Evolutionary conservation across 2,888 invertebrate genomes (phyloP), one percentile per base, ranked within the genome.

Genomic region (Dolomedes plantarius): DNA sequence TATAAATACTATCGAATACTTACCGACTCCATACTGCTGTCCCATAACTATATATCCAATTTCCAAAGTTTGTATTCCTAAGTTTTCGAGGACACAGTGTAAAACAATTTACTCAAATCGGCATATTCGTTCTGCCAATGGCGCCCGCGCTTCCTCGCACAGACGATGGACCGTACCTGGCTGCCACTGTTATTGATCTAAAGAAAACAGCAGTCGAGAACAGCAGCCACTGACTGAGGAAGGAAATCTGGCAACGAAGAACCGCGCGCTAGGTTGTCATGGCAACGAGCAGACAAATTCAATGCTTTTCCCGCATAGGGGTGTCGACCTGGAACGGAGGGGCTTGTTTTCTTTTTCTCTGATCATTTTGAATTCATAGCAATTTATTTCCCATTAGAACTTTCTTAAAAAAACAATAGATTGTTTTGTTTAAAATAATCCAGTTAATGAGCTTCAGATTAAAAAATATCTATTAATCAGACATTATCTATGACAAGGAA

Each of bases 221-320:
- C 67, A 67, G 46, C 83, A 73, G 77, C 67, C 77, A 83, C 83
- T 36, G 73, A 83, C 83, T 83, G 82, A 75, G 31, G 68, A 68
- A 36, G 31, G 28, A 69, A 41, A 82, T 82, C 82, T 83, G 77
- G 83, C 77, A 83, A 77, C 67, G 77, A 56, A 68, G 76, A 50
- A 83, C 29, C 9, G 77, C 83, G 83, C 83, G 77, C 83, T 72
- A 7, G 23, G 83, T 83, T 83, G 73, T 67, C 83, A 83, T 83
- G 76, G 83, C 72, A 77, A 83, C 83, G 29, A 0, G 77, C 36
- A 72, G 83, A 56, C 76, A 69, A 72, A 83, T 67, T 77, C 83
- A 83, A 67, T 71, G 67, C 71, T 77, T 83, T 82, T 83, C 76
- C 83, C 83, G 83, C 77, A 77, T 77, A 83, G 83, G 83, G 83